These are phyloP conservation scores for Lepidothrix coronata DNA, from an alignment of 2,113 vertebrate genomes.

Conservation along the genomic window DNA sequence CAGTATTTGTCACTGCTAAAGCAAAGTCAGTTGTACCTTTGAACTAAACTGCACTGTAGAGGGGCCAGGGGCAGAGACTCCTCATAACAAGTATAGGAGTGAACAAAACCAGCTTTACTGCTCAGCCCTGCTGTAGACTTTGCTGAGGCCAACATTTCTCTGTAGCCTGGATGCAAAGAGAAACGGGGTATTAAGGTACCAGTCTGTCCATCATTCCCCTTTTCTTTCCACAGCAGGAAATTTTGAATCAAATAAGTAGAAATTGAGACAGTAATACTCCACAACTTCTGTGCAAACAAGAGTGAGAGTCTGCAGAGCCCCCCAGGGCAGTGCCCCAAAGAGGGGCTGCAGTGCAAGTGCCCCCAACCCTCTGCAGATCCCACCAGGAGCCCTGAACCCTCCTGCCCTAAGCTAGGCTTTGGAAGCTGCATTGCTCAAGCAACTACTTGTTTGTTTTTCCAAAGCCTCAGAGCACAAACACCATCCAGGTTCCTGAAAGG, in stretches of 20 bases:
- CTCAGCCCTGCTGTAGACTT: not conserved
- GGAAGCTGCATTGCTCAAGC: not conserved
- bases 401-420: not conserved
- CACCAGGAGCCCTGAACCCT: not conserved
- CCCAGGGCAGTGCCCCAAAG: accelerated
- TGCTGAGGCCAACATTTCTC: not conserved
- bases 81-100: not conserved
- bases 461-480: not conserved
- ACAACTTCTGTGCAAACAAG: not conserved
- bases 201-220: not conserved
- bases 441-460: not conserved
- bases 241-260: not conserved
- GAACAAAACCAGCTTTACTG: not conserved
- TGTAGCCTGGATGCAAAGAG: not conserved
- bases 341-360: not conserved
- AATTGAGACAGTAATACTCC: not conserved
- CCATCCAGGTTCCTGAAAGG: not conserved
- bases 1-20: not conserved
- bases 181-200: not conserved
- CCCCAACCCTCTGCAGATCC: not conserved
- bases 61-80: not conserved
- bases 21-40: not conserved
- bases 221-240: not conserved
- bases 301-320: too few species aligned
- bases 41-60: not conserved